Base-by-base conservation (phyloP, 1,140 invertebrate genomes). In the Panagrolaimus sp. region DNA sequence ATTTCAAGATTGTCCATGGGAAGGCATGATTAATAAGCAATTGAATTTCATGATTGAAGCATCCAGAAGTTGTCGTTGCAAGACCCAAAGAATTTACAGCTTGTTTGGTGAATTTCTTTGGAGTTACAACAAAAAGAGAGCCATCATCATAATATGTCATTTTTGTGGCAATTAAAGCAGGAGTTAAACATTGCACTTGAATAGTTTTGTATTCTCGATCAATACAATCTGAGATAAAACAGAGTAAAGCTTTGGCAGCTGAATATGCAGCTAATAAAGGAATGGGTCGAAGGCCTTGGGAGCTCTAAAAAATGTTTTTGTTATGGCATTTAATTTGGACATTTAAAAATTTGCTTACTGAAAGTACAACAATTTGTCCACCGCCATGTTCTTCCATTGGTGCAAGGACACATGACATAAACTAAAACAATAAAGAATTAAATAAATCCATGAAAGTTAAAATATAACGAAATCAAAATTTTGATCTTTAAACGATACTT, bases 31-130 rank as follows among this genome's bases (percentile, higher is more conserved):
- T 47, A 15, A 76, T 6, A 32, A 76, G 68, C 47, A 78, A 38
- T 55, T 78, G 77, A 64, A 80, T 80, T 71, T 80, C 78, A 43
- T 80, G 78, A 47, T 80, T 80, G 55, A 80, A 78, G 52, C 78
- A 80, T 38, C 78, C 78, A 44, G 77, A 71, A n/a, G 78, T 80
- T 12, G 63, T 71, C 15, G 71, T 70, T 9, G 69, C 66, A 6
- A 82, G 24, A 10, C 78, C 78, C 21, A 80, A 52, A 9, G 77
- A 72, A 21, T 64, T 65, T 15, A 80, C 72, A 7, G 78, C 78
- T 71, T 83, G 67, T 7, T 68, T 58, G 10, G 71, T 72, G 63
- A 80, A 80, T n/a, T 70, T 58, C 69, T 80, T 72, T n/a, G 78
- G 71, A 6, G 74, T 78, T 3, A 80, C 78, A 45, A 80, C 78